Evolutionary conservation across 2,888 invertebrate species (phyloP).

Genomic region (Helleia helle): DNA sequence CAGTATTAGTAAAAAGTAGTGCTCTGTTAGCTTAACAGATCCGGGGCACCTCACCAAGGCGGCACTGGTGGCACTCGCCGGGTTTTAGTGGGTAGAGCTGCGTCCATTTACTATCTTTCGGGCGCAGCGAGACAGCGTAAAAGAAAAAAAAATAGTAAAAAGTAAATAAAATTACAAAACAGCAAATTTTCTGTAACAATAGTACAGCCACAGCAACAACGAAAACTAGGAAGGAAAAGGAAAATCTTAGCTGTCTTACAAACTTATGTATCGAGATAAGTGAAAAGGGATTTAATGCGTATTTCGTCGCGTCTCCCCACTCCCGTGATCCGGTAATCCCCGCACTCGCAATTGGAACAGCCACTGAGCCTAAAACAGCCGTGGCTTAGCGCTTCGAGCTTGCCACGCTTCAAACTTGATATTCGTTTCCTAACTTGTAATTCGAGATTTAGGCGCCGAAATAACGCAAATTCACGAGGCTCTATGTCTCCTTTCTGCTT

Average conservation of each 20-base stretch:
- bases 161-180: no score
- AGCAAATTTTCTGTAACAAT: no score
- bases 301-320: conserved; percentile 44
- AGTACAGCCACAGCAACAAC: no score
- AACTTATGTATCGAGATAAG: conserved; percentile 41
- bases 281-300: conserved; percentile 55
- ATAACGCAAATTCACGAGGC: conserved; percentile 61
- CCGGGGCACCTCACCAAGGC: no score
- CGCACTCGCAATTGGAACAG: conserved; percentile 59
- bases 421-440: conserved; percentile 62
- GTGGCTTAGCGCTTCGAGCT: conserved; percentile 56
- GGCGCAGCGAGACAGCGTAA: no score
- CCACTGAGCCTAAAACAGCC: conserved; percentile 53
- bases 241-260: neutral
- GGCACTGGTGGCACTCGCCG: no score
- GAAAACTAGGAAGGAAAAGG: no score
- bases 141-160: no score
- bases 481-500: conserved; percentile 12
- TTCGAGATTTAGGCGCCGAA: conserved; percentile 60
- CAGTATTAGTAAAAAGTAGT: no score
- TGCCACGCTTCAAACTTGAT: conserved; percentile 42
- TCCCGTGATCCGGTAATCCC: conserved; percentile 55
- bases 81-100: no score
- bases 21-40: no score
- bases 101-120: no score